Conservation (phyloP, 2,888 invertebrate species). For the Oligia latruncula region DNA sequence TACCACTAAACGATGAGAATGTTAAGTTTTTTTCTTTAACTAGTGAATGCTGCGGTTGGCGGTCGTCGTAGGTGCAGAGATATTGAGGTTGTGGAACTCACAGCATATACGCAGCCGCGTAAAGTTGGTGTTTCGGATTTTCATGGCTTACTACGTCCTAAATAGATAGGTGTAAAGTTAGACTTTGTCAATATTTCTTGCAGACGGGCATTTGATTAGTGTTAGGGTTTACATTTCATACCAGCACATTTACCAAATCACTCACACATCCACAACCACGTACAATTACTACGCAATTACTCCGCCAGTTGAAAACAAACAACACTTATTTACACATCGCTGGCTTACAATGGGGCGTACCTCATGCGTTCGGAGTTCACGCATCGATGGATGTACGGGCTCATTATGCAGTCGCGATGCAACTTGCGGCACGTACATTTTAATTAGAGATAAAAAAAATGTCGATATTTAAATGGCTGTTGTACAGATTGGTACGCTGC, state of each 20-base stretch:
- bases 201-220: not conserved
- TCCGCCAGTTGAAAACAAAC: conserved; percentile 68
- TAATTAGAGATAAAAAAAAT: conserved; percentile 63
- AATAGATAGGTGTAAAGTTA: no score
- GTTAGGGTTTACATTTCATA: not conserved
- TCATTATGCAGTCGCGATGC: conserved; percentile 60
- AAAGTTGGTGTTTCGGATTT: not conserved
- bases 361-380: conserved; percentile 55
- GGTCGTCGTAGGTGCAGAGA: not conserved
- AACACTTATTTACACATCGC: conserved; percentile 69
- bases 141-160: not conserved
- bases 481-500: conserved; percentile 22
- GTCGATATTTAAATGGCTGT: conserved; percentile 50
- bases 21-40: not conserved
- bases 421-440: conserved; percentile 53
- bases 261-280: conserved; percentile 29
- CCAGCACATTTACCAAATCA: conserved; percentile 16
- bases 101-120: not conserved
- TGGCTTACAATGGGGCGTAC: conserved; percentile 62
- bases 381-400: conserved; percentile 67
- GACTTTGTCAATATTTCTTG: not conserved
- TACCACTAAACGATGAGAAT: not conserved
- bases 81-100: not conserved
- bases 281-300: conserved; percentile 72
- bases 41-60: not conserved